Evolutionary conservation across 2,797 vertebrate genomes (phyloP), one percentile per base, ranked within the genome.

Genomic region (Amniataba percoides): DNA sequence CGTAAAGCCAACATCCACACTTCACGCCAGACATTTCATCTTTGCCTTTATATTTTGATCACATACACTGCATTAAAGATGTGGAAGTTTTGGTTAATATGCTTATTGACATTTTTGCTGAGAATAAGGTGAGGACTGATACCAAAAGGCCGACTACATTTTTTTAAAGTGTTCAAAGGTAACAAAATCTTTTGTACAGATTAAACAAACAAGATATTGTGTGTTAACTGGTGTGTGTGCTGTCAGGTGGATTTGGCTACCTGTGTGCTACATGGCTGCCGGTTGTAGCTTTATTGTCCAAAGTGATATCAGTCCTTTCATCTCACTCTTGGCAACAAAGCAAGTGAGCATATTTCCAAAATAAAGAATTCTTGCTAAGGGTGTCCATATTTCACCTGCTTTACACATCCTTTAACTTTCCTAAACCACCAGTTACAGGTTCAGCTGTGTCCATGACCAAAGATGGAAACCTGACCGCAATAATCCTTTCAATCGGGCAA

Each of bases 401-500:
- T 43, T 25, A 63, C 14, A 51, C 25, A 11, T 27, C 1, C 51
- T 60, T 60, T 25, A 25, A 63, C 73, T 13, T 56, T 31, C 4
- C 55, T 46, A 8, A 18, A 61, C 12, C 58, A n/a, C 16, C 0
- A 2, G 19, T 13, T 64, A 51, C 34, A 62, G 18, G n/a, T 40
- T 72, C 45, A 53, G 16, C 57, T 49, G 45, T 31, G 49, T 68
- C 57, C n/a, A 16, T 51, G 3, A 12, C 46, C n/a, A 56, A 18
- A 67, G 16, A 46, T 16, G 12, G 19, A 65, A 51, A 34, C 43
- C 52, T 10, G 27, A 21, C 14, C 4, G 2, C 51, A 21, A 21
- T 27, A 3, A 18, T 63, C 5, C 23, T 61, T 66, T 48, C 0
- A 40, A 3, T 25, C 7, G 34, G 1, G 39, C 7, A 25, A 1